Evolutionary conservation across 2,888 invertebrate species (phyloP), one percentile per base, ranked within the genome.

Genomic region (Epiblema foenella): DNA sequence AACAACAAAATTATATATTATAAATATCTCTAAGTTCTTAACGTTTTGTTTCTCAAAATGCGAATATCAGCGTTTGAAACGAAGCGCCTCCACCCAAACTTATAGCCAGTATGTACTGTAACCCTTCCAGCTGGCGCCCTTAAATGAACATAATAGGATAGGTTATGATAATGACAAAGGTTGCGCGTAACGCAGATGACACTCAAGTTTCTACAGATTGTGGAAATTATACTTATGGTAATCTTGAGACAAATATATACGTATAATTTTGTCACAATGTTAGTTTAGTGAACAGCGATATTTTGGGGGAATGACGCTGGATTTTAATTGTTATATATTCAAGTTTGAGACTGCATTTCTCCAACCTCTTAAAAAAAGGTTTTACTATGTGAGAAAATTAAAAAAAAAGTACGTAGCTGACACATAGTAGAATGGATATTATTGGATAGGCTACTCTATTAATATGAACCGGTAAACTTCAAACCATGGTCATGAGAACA

Each of bases 111-210:
- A 74, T 79, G 80, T 82, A 81, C 81, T 76, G 76, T 64, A 17
- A 37, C 64, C 73, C 73, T 72, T 77, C 77, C 79, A 77, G 75
- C 78, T 78, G 78, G 76, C 79, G 78, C 82, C 81, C 78, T 79
- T 83, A 83, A 86, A 85, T 83, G 82, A 85, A 87, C 85, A 82
- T 82, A 71, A 71, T 71, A 81, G 83, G 85, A 71, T 71, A 81
- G 83, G 85, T 86, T 89, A 89, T 87, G 87, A 79, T 87, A 88
- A 88, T 88, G 82, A 84, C 85, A 80, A 79, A 76, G 77, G 77
- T 77, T 77, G 74, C 74, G 77, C 78, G 78, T 77, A 77, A 76
- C 76, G 76, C 78, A 77, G 73, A 77, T 66, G 54, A 70, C 65
- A 54, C 39, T 67, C 24, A 67, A 67, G 65, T 69, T 71, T 67